These are phyloP conservation scores for Lepidonotus clava DNA, from an alignment of 2,888 invertebrate genomes.

Conservation along the genomic window DNA sequence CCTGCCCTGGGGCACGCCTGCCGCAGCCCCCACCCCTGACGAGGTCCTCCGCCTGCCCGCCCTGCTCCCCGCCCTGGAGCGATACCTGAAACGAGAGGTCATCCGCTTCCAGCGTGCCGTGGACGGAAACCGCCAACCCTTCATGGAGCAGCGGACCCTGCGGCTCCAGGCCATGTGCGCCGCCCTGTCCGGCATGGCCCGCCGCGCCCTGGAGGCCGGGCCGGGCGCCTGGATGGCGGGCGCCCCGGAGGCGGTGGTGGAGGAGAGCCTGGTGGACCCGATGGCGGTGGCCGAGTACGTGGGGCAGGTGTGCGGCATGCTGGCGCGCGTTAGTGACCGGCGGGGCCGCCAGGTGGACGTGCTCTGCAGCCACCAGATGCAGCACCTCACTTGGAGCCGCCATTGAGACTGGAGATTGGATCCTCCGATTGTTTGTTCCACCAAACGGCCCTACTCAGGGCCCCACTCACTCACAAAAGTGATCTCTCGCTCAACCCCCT, in stretches of 20 bases:
- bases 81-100: neutral
- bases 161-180: neutral
- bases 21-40: neutral
- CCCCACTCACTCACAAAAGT: neutral
- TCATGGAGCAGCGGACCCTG: neutral
- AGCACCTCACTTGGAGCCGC: conserved; percentile 14
- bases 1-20: too few species aligned
- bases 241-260: neutral
- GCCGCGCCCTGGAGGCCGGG: conserved; percentile 2
- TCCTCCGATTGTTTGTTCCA: neutral
- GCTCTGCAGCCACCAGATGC: conserved; percentile 25
- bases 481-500: too few species aligned
- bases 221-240: neutral
- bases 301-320: neutral
- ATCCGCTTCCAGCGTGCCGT: conserved; percentile 10
- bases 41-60: neutral
- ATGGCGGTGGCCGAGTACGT: neutral
- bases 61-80: conserved; percentile 5
- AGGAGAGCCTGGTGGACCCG: neutral
- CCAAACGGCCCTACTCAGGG: conserved; percentile 18
- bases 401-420: too few species aligned
- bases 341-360: conserved; percentile 24
- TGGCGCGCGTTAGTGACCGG: neutral
- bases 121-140: neutral
- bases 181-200: neutral